A percentile compares a stretch with the other conserved stretches of the same genome.
These are phyloP conservation scores for Anneissia japonica DNA, from an alignment of 35 echinoderm and acorn worm genomes.

Conservation along the genomic window DNA sequence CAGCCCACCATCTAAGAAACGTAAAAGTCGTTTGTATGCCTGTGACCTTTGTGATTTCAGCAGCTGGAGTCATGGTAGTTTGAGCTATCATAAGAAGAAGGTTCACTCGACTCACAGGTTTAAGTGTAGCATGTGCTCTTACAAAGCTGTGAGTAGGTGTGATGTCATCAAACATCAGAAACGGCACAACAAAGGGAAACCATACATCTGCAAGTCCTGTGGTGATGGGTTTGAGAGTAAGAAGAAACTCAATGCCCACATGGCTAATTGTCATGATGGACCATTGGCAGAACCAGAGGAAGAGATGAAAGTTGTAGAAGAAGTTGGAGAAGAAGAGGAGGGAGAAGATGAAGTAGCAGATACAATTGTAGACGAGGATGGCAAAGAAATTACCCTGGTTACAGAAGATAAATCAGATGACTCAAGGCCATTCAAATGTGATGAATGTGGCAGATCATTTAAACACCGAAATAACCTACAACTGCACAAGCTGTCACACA, in stretches of 20 bases:
- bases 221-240: slow-evolving; percentile 8
- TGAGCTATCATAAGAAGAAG: slow-evolving; percentile 29
- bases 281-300: not conserved
- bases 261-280: slow-evolving; percentile 13
- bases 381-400: not conserved
- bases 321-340: not conserved
- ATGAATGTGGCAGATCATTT: slow-evolving; percentile 21
- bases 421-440: slow-evolving; percentile 18
- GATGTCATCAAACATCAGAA: slow-evolving; percentile 24
- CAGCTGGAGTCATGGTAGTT: slow-evolving; percentile 19
- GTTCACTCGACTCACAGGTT: slow-evolving; percentile 16
- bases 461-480: slow-evolving; percentile 10
- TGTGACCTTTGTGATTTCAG: slow-evolving; percentile 19
- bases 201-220: slow-evolving; percentile 23
- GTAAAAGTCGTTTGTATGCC: not conserved
- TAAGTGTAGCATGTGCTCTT: slow-evolving; percentile 17
- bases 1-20: not conserved
- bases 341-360: not conserved
- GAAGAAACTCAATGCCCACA: slow-evolving; percentile 19
- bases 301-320: not conserved
- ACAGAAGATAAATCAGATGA: not conserved
- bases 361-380: not conserved
- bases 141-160: slow-evolving; percentile 22
- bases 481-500: slow-evolving; percentile 28
- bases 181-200: slow-evolving; percentile 13